Evolutionary conservation across 2,888 invertebrate species (phyloP).

Genomic region (Macrosoma leucophasiata): DNA sequence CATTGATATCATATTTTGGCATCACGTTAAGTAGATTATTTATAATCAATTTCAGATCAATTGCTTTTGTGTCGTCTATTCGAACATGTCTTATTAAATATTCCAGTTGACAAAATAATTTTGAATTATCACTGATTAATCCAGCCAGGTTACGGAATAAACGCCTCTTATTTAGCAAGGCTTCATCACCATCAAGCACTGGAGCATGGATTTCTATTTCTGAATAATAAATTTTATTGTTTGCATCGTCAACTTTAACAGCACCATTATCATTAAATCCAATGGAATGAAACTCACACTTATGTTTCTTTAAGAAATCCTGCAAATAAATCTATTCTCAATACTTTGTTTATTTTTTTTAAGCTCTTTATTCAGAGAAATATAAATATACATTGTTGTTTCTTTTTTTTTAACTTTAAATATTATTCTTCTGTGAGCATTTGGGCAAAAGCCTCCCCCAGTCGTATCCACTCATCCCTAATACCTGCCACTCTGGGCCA

Average conservation of each 20-base stretch:
- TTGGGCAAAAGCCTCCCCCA: too few species aligned
- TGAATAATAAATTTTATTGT: slow-evolving; percentile 5
- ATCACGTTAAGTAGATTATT: slow-evolving; percentile 24
- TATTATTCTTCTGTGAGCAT: too few species aligned
- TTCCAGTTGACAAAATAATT: slow-evolving; percentile 30
- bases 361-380: too few species aligned
- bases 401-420: too few species aligned
- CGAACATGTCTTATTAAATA: slow-evolving; percentile 26
- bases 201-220: slow-evolving; percentile 1
- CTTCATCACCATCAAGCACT: not conserved
- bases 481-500: too few species aligned
- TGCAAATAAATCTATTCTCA: slow-evolving; percentile 2
- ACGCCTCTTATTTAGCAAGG: too few species aligned
- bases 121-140: slow-evolving; percentile 21
- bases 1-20: slow-evolving; percentile 13
- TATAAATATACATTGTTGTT: too few species aligned
- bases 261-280: not conserved
- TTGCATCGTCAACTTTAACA: not conserved
- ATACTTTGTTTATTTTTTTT: not conserved
- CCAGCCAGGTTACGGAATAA: slow-evolving; percentile 16
- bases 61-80: slow-evolving; percentile 20
- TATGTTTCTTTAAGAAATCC: slow-evolving; percentile 9
- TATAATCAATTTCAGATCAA: slow-evolving; percentile 28
- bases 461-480: too few species aligned
- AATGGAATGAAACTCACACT: slow-evolving; percentile 1